phyloP scores from a whole-genome alignment of 2,797 vertebrate genomes.

The Dicrostonyx torquatus region DNA sequence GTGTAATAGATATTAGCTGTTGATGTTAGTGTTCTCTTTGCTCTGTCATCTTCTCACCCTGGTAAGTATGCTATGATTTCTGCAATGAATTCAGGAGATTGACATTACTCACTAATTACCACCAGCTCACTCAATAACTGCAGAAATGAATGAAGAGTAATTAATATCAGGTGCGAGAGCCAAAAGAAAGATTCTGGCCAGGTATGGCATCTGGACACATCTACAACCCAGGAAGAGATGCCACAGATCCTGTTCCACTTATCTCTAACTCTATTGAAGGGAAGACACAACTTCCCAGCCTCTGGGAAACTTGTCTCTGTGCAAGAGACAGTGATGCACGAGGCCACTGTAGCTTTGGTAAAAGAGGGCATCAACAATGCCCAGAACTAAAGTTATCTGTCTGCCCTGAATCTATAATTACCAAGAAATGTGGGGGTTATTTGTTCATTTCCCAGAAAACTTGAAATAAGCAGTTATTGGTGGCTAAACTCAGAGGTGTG shows the following conservation, averaged over 20 bases:
- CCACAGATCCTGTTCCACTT: neutral
- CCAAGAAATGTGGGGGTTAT: neutral
- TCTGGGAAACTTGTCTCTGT: neutral
- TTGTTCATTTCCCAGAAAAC: constrained; percentile 1
- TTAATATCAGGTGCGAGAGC: neutral
- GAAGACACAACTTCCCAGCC: neutral
- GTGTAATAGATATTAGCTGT: neutral
- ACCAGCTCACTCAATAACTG: neutral
- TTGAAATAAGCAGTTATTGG: neutral
- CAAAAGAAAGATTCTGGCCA: neutral
- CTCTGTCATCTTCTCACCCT: neutral
- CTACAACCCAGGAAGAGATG: neutral
- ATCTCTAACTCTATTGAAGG: neutral
- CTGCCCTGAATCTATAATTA: neutral
- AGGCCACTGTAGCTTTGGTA: neutral
- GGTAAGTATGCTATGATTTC: neutral
- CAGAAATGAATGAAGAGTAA: neutral
- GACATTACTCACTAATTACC: neutral
- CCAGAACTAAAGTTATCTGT: neutral
- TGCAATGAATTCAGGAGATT: neutral
- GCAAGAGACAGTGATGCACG: neutral
- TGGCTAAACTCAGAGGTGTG: neutral
- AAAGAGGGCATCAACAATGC: neutral
- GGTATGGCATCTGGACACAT: neutral
- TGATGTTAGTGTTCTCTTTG: neutral